phyloP scores from a whole-genome alignment of 2,113 vertebrate genomes.

The Glaucidium brasilianum region DNA sequence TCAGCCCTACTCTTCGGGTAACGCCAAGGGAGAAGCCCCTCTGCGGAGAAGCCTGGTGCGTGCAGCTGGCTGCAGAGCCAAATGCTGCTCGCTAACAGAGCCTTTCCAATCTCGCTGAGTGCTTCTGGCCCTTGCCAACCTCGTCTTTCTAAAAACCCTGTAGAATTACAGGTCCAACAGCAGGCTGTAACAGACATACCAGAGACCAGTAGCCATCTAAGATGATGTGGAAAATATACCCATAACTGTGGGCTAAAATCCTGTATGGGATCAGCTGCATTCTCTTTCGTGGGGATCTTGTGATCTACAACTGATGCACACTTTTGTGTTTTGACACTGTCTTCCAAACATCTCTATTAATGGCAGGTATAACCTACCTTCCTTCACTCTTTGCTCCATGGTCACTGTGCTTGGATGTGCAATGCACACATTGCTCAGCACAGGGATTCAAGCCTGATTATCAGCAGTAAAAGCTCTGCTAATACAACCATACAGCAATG shows the following conservation, averaged over 20 bases:
- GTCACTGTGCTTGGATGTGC: neutral
- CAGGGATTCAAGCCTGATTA: neutral
- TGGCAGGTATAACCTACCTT: neutral
- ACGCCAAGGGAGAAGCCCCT: neutral
- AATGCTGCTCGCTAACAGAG: rapidly evolving
- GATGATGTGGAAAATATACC: neutral
- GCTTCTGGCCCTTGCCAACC: neutral
- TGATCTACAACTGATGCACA: neutral
- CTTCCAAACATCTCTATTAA: neutral
- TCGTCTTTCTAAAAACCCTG: neutral
- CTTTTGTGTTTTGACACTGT: rapidly evolving
- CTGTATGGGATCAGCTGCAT: neutral
- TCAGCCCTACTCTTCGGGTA: neutral
- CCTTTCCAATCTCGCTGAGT: neutral
- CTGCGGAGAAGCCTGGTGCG: neutral
- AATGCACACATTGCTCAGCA: neutral
- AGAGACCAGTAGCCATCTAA: neutral
- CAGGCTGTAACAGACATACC: neutral
- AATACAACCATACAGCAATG: rapidly evolving
- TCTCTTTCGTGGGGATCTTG: neutral
- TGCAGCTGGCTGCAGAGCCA: neutral
- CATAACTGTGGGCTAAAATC: neutral
- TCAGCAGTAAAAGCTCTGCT: neutral
- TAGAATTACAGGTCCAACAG: neutral
- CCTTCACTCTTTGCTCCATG: neutral